Evolutionary conservation across 2,888 invertebrate species (phyloP), one percentile per base, ranked within the genome.

Genomic region (Apotomis turbidana): DNA sequence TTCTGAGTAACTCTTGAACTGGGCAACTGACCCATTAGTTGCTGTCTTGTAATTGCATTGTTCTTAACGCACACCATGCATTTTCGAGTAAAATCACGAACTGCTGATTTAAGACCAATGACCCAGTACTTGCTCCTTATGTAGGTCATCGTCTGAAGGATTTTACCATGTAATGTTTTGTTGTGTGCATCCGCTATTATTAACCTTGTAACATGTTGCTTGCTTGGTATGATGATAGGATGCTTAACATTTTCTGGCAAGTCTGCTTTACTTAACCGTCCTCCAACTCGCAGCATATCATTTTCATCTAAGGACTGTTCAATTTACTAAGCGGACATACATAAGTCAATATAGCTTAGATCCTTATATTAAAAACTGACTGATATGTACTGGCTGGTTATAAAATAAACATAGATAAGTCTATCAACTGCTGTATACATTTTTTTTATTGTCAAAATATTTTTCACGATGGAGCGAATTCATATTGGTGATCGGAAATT

Each of bases 171-270:
- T 8, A 76, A 46, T 5, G 74, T 74, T n/a, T 15, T 57, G 12
- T 8, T 38, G 27, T 77, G 77, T 9, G 76, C 75, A n/a, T 76
- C 75, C 4, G 60, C 51, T 54, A 78, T 38, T 3, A 77, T 5
- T 10, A 76, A 15, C 27, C 46, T 72, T 0, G 75, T 69, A 1
- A 74, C 8, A 51, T 75, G 74, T 5, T 63, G 52, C 5, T 67
- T 72, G 1, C 63, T 3, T 6, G 74, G 76, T 62, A 77, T 73
- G 4, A 77, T 66, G 44, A 75, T 72, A 36, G 77, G 76, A 13
- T 77, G 76, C 67, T 75, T 77, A 10, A 44, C 55, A 38, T 74
- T 54, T 46, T 63, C 41, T 5, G 51, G 5, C n/a, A 74, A 10
- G 0, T 46, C 8, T 0, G 74, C 49, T 49, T 73, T 68, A 36